A percentile compares a stretch with the other conserved stretches of the same genome.
These are phyloP conservation scores for Pachycephala philippinensis DNA, from an alignment of 2,113 vertebrate species.

Conservation along the genomic window DNA sequence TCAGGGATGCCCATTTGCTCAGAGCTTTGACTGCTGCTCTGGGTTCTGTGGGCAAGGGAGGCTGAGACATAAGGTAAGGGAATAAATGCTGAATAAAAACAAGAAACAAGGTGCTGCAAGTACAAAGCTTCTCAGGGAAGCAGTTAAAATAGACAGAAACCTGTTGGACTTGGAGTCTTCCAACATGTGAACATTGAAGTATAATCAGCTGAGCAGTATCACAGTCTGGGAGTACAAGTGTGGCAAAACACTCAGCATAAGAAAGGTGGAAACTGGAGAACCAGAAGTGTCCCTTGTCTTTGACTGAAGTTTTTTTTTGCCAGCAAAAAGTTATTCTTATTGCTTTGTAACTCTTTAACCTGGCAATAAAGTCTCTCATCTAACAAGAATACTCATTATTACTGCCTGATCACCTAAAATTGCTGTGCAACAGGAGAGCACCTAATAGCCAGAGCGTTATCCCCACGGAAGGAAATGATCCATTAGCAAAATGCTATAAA, in stretches of 20 bases:
- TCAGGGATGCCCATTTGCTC: neutral
- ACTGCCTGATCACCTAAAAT: slow-evolving; percentile 21
- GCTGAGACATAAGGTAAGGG: neutral
- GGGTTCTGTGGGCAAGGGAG: neutral
- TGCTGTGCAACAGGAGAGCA: slow-evolving; percentile 4
- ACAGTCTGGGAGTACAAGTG: neutral
- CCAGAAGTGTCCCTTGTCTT: neutral
- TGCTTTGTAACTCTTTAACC: slow-evolving; percentile 3
- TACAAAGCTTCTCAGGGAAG: neutral
- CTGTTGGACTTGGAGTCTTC: neutral
- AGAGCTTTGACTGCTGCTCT: neutral
- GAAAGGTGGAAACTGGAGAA: neutral
- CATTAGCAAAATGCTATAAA: slow-evolving; percentile 60
- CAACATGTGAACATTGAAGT: rapidly evolving
- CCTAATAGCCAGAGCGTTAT: slow-evolving; percentile 26
- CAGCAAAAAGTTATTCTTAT: neutral
- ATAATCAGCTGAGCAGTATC: neutral
- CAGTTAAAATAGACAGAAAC: neutral
- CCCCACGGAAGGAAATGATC: slow-evolving; percentile 30
- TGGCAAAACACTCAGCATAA: neutral
- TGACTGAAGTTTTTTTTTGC: neutral
- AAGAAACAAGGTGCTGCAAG: neutral
- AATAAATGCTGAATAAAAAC: neutral
- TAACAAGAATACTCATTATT: slow-evolving; percentile 25
- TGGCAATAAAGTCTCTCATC: neutral